Base-by-base conservation (phyloP, 2,888 invertebrate species). In the Stenodema calcarata region DNA sequence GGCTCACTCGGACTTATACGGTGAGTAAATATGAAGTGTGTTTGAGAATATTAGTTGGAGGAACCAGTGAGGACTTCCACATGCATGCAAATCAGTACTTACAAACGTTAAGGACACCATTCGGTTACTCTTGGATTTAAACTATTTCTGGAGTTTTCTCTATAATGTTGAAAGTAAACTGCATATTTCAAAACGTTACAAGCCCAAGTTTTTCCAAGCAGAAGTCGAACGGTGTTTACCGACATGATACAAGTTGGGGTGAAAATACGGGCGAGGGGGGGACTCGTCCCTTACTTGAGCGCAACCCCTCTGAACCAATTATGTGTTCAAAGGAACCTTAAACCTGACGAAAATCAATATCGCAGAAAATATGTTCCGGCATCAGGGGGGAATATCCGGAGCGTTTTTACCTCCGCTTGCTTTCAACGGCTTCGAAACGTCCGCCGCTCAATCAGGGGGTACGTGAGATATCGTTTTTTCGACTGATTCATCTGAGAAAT, bases 331-430 rank as follows among this genome's bases (percentile, higher is more conserved):
- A 80, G 80, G 80, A 47, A 80, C 80, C 44, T 44, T 28, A 80
- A 54, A 80, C 80, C 47, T 47, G 47, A 80, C 80, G 27, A 80
- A 80, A 80, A 80, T 80, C 80, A 80, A 80, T 80, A 80, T 47
- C 44, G 28, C 80, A 47, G 80, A 47, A 80, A 80, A 80, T 47
- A 80, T 80, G 80, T 73, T 73, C 30, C 73, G 73, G 35, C 12
- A 35, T 16, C 16, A 35, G 73, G 35, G 30, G 28, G 30, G 28
- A 73, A 73, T 16, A 28, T 73, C 12, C 4, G n/a, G 30, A 18
- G 23, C 54, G 18, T 54, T 54, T 47, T 47, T n/a, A n/a, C 14
- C 18, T 3, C 18, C 54, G 54, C 18, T 18, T 18, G 16, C 54
- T 54, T 54, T 54, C 54, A 54, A 18, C 54, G 28, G 73, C 73